Percentiles rank a stretch among this genome's conserved stretches.
Evolutionary conservation across 2,888 invertebrate species (phyloP).

Genomic region (Pecten maximus): DNA sequence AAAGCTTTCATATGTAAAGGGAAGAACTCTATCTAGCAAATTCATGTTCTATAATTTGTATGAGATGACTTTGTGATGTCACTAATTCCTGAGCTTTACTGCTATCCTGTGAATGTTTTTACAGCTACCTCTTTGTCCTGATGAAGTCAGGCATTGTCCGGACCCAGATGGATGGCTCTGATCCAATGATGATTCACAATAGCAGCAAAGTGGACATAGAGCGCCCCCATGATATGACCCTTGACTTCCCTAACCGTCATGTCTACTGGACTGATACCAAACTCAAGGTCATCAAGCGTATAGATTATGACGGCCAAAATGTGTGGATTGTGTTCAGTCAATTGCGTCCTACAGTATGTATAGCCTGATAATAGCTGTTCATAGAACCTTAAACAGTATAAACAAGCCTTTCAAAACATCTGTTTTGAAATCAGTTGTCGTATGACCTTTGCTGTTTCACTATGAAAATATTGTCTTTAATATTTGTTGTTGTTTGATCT

Average conservation of each 20-base stretch:
- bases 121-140: constrained; percentile 86
- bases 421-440: too few species aligned
- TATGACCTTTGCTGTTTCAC: too few species aligned
- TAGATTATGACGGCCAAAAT: constrained; percentile 89
- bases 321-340: constrained; percentile 53
- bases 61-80: too few species aligned
- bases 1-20: not conserved
- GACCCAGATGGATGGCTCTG: constrained; percentile 91
- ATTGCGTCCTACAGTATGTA: constrained; percentile 20
- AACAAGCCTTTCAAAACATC: too few species aligned
- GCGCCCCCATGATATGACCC: constrained; percentile 92
- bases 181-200: constrained; percentile 84
- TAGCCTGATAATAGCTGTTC: too few species aligned
- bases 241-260: constrained; percentile 88
- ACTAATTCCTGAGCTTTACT: too few species aligned
- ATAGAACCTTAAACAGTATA: too few species aligned
- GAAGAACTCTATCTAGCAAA: not conserved
- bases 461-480: too few species aligned
- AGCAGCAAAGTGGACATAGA: constrained; percentile 86
- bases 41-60: not conserved
- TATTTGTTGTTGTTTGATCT: too few species aligned
- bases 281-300: constrained; percentile 85
- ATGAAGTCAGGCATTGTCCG: constrained; percentile 90
- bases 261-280: constrained; percentile 94
- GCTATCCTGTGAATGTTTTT: not conserved